Evolutionary conservation across 2,797 vertebrate species (phyloP).

Genomic region (Salmo trutta): DNA sequence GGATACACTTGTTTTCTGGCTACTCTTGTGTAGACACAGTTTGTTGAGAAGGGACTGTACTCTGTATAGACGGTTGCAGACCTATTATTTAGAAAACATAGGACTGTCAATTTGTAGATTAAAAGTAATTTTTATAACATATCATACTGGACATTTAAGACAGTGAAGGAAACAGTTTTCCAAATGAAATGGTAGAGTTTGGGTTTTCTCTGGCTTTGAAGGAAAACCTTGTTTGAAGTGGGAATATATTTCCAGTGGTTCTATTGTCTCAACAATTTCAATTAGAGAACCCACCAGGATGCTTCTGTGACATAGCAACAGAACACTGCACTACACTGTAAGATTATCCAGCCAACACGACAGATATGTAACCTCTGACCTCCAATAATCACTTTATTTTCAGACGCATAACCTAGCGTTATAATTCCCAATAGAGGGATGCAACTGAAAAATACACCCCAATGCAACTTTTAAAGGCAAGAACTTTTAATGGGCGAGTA

Average conservation of each 20-base stretch:
- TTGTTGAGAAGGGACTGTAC: conserved; percentile 9
- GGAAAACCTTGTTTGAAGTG: conserved; percentile 8
- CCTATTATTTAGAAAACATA: conserved; percentile 45
- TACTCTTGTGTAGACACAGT: too few relatives aligned
- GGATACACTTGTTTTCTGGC: too few relatives aligned
- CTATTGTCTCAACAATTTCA: neutral
- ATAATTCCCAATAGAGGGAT: neutral
- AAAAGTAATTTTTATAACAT: conserved; percentile 45
- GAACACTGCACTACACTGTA: neutral
- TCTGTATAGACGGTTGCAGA: conserved; percentile 16
- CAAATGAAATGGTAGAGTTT: conserved; percentile 28
- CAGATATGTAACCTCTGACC: neutral
- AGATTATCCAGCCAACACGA: neutral
- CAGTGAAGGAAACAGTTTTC: conserved; percentile 34
- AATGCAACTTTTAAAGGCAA: neutral
- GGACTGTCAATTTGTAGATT: conserved; percentile 34
- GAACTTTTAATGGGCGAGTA: neutral
- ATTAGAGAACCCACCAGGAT: conserved; percentile 24
- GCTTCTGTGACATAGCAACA: neutral
- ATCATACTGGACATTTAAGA: conserved; percentile 19
- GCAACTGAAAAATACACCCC: neutral
- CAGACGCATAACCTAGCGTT: neutral
- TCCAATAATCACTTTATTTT: conserved; percentile 8
- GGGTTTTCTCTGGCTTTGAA: neutral
- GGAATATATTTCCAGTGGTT: conserved; percentile 11